Evolutionary conservation across 2,113 vertebrate species (phyloP).

Genomic region (Cyanoderma ruficeps): DNA sequence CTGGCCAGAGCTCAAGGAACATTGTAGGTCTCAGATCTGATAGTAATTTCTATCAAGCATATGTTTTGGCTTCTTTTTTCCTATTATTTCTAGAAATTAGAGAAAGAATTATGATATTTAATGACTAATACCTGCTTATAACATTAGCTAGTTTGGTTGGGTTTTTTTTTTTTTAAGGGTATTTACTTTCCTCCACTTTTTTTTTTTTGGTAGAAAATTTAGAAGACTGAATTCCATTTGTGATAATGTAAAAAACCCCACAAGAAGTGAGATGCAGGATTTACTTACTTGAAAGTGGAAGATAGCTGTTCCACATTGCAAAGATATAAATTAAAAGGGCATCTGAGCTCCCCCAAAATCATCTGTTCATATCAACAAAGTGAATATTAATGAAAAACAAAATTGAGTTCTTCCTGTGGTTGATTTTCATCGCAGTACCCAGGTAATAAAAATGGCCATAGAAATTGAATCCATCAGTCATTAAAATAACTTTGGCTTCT

Average conservation of each 20-base stretch:
- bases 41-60: not conserved
- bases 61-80: not conserved
- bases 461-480: slow-evolving; percentile 60
- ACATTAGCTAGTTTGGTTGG: not conserved
- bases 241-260: not conserved
- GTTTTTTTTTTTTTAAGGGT: not conserved
- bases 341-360: slow-evolving; percentile 64
- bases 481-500: slow-evolving; percentile 66
- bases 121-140: not conserved
- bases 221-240: not conserved
- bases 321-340: slow-evolving; percentile 63
- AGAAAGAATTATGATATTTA: not conserved
- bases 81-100: not conserved
- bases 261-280: slow-evolving; percentile 1
- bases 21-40: not conserved
- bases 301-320: slow-evolving; percentile 12
- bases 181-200: not conserved
- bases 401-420: slow-evolving; percentile 69
- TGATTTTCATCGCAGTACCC: slow-evolving; percentile 62
- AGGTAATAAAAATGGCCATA: slow-evolving; percentile 68
- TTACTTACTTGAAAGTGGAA: slow-evolving; percentile 53
- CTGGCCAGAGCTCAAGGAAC: not conserved
- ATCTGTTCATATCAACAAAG: slow-evolving; percentile 65
- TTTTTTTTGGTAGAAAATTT: not conserved
- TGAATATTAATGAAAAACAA: slow-evolving; percentile 75